Evolutionary conservation across 2,888 invertebrate species (phyloP), one percentile per base, ranked within the genome.

Genomic region (Polietes domitor): DNA sequence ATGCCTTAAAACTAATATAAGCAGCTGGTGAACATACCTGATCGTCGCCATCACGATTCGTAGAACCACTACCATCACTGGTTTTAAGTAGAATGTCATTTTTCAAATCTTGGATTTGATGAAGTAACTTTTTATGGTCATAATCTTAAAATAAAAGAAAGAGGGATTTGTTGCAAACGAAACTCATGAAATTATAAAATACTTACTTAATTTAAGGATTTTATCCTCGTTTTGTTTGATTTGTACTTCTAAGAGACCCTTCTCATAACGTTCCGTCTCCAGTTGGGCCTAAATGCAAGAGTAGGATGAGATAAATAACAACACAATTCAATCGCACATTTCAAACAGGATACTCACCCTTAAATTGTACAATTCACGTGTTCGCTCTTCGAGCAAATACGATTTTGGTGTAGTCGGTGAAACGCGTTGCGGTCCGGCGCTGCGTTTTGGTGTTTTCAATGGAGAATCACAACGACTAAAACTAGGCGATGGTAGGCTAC

Each of bases 241-340:
- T 85, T 92, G 89, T 10, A 89, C 86, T 80, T 92, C 92, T 0
- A 92, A 73, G 0, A 89, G 79, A 6, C 86, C 88, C 41, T 89
- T 91, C 24, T 92, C 92, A 85, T 92, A 92, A 0, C 88, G 86
- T 70, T 91, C 91, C 0, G 91, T 90, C 58, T 91, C 91, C 21
- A 92, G 83, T 86, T 88, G 88, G 4, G 91, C 90, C 89, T 91
- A 37, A 73, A 63, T 32, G 70, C 1, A 58, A 71, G 19, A 0
- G n/a, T n/a, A n/a, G n/a, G n/a, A n/a, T n/a, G n/a, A 37, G 1
- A 37, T 37, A 32, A 21, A 41, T 24, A 28, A 15, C 12, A 53
- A 12, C 32, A 63, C 12, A 75, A 28, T 55, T 19, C 26, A 61
- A 32, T 9, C 37, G 10, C 7, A 37, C 1, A 37, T 53, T 9